A percentile compares a stretch with the other conserved stretches of the same genome.
These are phyloP conservation scores for Hanleya hanleyi DNA, from an alignment of 2,888 invertebrate species.

Conservation along the genomic window DNA sequence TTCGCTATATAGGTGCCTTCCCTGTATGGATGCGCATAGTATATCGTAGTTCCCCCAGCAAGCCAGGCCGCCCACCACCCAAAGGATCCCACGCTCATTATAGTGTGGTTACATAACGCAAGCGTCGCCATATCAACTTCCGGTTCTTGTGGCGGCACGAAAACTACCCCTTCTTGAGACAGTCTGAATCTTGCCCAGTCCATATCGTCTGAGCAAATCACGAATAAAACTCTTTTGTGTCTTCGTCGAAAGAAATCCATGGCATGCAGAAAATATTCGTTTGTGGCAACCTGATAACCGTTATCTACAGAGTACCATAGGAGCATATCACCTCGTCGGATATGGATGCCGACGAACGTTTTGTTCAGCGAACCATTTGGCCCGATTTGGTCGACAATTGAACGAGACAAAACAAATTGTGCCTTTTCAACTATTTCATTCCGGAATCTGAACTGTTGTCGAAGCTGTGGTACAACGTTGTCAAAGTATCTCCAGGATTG, in stretches of 20 bases:
- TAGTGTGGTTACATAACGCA: neutral
- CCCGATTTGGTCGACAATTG: neutral
- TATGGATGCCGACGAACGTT: neutral
- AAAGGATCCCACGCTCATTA: neutral
- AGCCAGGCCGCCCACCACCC: slow-evolving; percentile 1
- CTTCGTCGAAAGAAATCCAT: neutral
- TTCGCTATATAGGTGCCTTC: neutral
- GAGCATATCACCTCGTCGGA: neutral
- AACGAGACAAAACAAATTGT: neutral
- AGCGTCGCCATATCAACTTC: neutral
- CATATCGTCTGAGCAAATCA: neutral
- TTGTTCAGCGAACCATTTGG: neutral
- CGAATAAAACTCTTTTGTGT: neutral
- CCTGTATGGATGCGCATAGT: neutral
- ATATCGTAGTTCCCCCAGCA: neutral
- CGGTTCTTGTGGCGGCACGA: neutral
- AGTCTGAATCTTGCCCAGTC: neutral
- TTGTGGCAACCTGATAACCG: neutral
- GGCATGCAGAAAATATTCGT: neutral
- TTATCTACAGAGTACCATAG: neutral
- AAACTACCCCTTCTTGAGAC: neutral
- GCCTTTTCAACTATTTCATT: neutral
- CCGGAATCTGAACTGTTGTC: neutral
- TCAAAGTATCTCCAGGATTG: neutral
- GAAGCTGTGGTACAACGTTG: neutral